These are phyloP conservation scores for Alouatta palliata DNA, from an alignment of 2,113 vertebrate species.

Conservation along the genomic window DNA sequence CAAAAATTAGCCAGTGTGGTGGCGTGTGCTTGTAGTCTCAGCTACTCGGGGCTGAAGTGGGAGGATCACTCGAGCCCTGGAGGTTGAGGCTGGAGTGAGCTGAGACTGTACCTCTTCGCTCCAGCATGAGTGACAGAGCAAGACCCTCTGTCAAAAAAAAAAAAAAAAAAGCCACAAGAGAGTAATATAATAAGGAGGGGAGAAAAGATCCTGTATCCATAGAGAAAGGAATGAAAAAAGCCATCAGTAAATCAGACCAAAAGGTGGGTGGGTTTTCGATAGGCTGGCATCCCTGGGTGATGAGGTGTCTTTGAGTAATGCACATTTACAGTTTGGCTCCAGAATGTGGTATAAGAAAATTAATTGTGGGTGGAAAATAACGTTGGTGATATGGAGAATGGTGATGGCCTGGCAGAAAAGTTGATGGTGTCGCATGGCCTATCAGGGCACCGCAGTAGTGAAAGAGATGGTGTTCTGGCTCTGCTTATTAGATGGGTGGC, in stretches of 20 bases:
- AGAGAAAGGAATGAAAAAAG: background rate
- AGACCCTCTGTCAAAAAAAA: background rate
- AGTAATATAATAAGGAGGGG: background rate
- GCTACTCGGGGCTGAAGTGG: no score
- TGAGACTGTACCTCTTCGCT: no score
- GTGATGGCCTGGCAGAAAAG: background rate
- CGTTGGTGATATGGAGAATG: background rate
- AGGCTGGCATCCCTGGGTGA: background rate
- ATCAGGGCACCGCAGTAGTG: fast-evolving
- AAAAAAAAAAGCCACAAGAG: background rate
- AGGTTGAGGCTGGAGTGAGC: no score
- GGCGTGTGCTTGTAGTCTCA: no score
- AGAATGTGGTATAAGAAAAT: background rate
- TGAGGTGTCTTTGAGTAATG: background rate
- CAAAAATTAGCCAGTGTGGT: no score
- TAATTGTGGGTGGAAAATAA: background rate
- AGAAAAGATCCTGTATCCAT: background rate
- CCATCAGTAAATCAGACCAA: background rate
- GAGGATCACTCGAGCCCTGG: no score
- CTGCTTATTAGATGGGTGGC: background rate
- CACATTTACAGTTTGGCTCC: background rate
- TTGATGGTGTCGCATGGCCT: background rate
- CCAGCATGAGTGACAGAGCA: no score
- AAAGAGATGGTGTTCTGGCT: background rate
- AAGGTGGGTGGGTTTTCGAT: background rate